Percentiles rank a stretch among this genome's conserved stretches.
These are phyloP conservation scores for Patella pellucida DNA, from an alignment of 2,888 invertebrate species.

Conservation along the genomic window DNA sequence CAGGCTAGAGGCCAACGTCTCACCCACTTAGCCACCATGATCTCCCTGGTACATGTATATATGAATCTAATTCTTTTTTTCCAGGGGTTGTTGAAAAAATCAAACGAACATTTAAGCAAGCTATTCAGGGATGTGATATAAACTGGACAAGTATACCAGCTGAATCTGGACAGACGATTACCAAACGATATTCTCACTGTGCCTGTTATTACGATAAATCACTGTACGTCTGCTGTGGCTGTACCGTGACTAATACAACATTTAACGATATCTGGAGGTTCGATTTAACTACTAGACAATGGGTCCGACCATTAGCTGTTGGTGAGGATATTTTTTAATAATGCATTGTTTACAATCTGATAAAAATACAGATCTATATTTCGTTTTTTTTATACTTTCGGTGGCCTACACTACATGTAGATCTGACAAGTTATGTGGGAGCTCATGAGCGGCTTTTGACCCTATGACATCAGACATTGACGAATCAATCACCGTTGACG, in stretches of 20 bases:
- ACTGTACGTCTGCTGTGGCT: conserved; percentile 95
- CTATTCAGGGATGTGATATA: conserved; percentile 73
- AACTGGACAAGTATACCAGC: conserved; percentile 49
- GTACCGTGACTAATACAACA: conserved; percentile 92
- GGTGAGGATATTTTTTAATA: conserved; percentile 51
- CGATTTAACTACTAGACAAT: conserved; percentile 86
- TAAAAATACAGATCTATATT: no score
- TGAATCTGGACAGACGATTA: conserved; percentile 80
- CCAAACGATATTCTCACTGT: conserved; percentile 92
- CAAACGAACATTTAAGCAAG: conserved; percentile 81
- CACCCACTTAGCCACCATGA: no score
- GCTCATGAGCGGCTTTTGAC: no score
- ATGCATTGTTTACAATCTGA: no score
- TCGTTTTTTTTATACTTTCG: no score
- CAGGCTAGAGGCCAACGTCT: no score
- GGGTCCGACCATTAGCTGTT: conserved; percentile 76
- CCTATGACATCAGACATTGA: no score
- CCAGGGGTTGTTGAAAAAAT: conserved; percentile 85
- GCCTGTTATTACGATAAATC: conserved; percentile 76
- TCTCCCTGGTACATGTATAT: no score
- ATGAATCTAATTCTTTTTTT: conserved; percentile 50
- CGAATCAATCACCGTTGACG: no score
- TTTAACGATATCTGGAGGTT: conserved; percentile 97
- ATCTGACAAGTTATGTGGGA: no score
- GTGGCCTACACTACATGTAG: no score